Percentiles rank a stretch among this genome's conserved stretches.
phyloP scores from a whole-genome alignment of 2,888 invertebrate genomes.

The Mythimna loreyi region DNA sequence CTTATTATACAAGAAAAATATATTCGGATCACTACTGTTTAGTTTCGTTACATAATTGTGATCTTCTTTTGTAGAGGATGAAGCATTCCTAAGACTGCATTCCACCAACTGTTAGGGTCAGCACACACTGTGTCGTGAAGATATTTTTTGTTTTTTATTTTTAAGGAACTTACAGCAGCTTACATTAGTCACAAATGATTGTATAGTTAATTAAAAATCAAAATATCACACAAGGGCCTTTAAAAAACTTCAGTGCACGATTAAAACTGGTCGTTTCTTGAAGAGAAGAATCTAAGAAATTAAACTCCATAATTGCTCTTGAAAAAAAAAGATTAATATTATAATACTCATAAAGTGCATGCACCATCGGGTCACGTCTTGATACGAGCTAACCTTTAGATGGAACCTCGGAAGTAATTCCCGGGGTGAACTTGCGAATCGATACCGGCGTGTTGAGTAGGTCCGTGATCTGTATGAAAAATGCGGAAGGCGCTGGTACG shows the following conservation, averaged over 20 bases:
- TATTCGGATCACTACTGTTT: constrained; percentile 19
- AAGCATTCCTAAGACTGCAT: constrained; percentile 71
- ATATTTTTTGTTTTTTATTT: background rate
- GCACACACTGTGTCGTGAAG: background rate
- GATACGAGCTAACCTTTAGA: constrained; percentile 38
- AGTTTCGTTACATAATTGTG: constrained; percentile 48
- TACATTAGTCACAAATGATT: too few relatives aligned
- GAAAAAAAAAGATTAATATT: too few relatives aligned
- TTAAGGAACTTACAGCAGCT: too few relatives aligned
- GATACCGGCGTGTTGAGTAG: constrained; percentile 78
- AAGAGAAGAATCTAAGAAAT: too few relatives aligned
- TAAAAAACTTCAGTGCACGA: too few relatives aligned
- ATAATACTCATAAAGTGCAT: background rate
- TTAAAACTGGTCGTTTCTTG: too few relatives aligned
- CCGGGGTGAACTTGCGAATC: constrained; percentile 79
- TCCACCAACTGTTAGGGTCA: constrained; percentile 68
- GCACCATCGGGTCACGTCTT: constrained; percentile 8
- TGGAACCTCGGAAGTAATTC: constrained; percentile 71
- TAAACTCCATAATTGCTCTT: too few relatives aligned
- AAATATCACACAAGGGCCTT: too few relatives aligned
- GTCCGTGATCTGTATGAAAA: constrained; percentile 89
- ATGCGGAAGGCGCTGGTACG: constrained; percentile 77
- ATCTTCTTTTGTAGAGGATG: constrained; percentile 56
- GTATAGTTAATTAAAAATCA: too few relatives aligned
- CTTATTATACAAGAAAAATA: constrained; percentile 9